These are phyloP conservation scores for Sus cebifrons DNA, from an alignment of 2,797 vertebrate genomes.

Conservation along the genomic window DNA sequence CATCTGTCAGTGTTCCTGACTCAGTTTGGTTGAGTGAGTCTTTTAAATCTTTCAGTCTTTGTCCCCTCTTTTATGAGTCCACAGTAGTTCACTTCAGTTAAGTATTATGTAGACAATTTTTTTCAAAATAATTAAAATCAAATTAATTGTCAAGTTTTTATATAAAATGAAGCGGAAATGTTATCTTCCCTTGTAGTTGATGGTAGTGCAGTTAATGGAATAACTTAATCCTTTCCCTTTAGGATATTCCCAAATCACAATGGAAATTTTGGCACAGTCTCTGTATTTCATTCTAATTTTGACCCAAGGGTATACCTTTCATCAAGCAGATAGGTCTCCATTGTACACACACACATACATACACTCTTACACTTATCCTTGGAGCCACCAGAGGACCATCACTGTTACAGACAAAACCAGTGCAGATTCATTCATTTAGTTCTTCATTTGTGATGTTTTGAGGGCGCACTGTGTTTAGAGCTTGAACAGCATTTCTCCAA, in stretches of 20 bases:
- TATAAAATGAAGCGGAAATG: background rate
- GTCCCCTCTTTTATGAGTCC: background rate
- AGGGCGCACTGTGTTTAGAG: background rate
- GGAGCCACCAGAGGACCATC: background rate
- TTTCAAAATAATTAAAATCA: slow-evolving; percentile 4
- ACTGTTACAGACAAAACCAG: background rate
- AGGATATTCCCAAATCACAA: slow-evolving; percentile 24
- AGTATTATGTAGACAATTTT: slow-evolving; percentile 1
- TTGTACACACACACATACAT: too few relatives aligned
- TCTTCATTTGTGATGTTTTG: background rate
- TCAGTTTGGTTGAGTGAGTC: background rate
- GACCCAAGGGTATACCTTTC: background rate
- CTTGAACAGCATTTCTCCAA: background rate
- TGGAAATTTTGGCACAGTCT: background rate
- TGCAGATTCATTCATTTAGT: background rate
- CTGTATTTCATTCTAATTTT: slow-evolving; percentile 4
- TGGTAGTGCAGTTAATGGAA: background rate
- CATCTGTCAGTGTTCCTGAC: background rate
- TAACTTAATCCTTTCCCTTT: background rate
- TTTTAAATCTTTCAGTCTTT: background rate
- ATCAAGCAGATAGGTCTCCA: background rate
- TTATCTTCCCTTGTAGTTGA: background rate
- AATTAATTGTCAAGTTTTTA: background rate
- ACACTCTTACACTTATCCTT: background rate
- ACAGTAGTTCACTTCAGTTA: background rate